phyloP scores from a whole-genome alignment of 2,797 vertebrate genomes.

The Bucorvus abyssinicus region DNA sequence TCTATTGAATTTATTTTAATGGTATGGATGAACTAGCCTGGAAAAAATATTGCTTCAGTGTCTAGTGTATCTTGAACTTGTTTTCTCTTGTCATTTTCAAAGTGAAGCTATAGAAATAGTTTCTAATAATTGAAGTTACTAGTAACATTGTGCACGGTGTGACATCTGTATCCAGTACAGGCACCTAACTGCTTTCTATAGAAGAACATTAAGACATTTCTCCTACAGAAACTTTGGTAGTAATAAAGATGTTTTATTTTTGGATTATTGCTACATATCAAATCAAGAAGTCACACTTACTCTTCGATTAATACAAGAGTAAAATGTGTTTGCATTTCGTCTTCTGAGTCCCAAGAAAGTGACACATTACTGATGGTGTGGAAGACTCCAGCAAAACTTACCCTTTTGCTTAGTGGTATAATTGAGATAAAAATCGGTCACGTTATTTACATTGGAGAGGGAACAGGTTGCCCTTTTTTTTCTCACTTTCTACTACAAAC shows the following conservation, averaged over 20 bases:
- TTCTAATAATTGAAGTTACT: not conserved
- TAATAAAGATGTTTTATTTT: not conserved
- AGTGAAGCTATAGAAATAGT: not conserved
- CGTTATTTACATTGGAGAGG: not conserved
- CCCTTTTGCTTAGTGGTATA: not conserved
- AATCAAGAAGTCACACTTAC: not conserved
- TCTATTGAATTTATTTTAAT: slow-evolving; percentile 1
- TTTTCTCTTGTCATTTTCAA: not conserved
- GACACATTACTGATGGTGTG: not conserved
- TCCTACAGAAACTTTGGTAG: not conserved
- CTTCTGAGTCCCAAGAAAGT: not conserved
- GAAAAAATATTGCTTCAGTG: not conserved
- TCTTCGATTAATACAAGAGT: not conserved
- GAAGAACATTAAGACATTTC: not conserved
- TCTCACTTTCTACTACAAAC: not conserved
- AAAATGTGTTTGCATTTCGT: not conserved
- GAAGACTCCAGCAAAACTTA: not conserved
- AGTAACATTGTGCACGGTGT: not conserved
- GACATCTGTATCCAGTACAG: not conserved
- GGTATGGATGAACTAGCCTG: not conserved
- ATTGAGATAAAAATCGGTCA: not conserved
- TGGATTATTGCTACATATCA: not conserved
- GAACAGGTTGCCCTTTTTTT: not conserved
- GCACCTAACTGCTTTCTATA: not conserved
- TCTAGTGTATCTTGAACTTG: not conserved